Conservation (phyloP, 2,113 vertebrate genomes). For the Halichoerus grypus region DNA sequence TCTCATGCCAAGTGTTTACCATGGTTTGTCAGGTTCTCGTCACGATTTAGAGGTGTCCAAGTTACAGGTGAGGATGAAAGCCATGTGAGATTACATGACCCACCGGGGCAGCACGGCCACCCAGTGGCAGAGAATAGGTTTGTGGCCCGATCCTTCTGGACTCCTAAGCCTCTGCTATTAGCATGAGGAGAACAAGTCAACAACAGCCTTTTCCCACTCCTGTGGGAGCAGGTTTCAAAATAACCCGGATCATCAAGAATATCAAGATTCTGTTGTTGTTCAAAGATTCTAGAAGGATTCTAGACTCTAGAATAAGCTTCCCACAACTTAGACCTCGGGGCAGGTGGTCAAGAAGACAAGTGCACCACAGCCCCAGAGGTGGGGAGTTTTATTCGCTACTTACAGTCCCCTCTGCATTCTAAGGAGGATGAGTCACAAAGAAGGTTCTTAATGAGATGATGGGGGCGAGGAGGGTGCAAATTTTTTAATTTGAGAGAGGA, state of each 20-base stretch:
- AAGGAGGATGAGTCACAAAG: background rate
- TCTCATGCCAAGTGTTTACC: background rate
- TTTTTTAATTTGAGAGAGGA: background rate
- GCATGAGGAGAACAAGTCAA: background rate
- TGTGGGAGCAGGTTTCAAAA: background rate
- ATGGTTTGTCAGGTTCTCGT: background rate
- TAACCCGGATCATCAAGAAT: background rate
- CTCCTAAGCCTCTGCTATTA: background rate
- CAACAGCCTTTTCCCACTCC: background rate
- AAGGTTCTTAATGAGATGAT: background rate
- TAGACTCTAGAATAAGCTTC: background rate
- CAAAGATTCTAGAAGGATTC: background rate
- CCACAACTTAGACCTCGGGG: background rate
- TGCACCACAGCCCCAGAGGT: background rate
- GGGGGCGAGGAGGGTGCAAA: background rate
- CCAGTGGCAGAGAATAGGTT: background rate
- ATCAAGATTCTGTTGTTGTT: background rate
- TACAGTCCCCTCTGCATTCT: background rate
- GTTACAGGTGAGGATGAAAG: background rate
- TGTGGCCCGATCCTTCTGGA: background rate
- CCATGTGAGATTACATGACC: background rate
- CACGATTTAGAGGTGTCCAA: background rate
- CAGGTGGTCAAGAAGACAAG: background rate
- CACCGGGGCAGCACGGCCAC: rapidly evolving
- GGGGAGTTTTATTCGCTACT: background rate